A percentile compares a stretch with the other conserved stretches of the same genome.
Evolutionary conservation across 2,113 vertebrate species (phyloP).

Genomic region (Hippolais icterina): DNA sequence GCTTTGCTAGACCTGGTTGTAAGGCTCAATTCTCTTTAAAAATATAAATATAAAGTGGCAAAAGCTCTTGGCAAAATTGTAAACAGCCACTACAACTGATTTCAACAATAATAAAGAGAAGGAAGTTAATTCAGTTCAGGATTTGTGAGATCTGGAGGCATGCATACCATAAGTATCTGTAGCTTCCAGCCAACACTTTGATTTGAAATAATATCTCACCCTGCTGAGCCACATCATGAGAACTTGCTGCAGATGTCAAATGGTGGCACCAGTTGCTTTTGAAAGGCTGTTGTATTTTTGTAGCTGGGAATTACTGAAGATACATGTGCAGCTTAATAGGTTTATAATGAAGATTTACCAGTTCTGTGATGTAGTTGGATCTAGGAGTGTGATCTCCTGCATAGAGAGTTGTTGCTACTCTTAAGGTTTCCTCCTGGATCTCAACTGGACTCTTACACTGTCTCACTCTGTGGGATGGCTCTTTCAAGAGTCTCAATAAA

Average conservation of each 20-base stretch:
- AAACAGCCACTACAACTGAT: neutral
- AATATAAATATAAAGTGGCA: neutral
- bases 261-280: neutral
- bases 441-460: neutral
- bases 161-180: neutral
- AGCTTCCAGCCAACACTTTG: conserved; percentile 21
- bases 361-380: neutral
- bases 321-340: neutral
- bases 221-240: conserved; percentile 19
- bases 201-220: conserved; percentile 57
- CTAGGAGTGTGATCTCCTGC: neutral
- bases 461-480: neutral
- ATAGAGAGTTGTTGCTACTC: neutral
- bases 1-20: neutral
- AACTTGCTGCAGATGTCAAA: conserved; percentile 26
- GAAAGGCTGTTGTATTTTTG: neutral
- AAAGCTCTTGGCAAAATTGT: neutral
- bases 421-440: neutral
- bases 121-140: neutral
- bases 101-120: neutral
- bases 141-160: neutral
- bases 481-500: conserved; percentile 27
- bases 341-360: conserved; percentile 9
- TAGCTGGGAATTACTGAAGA: neutral
- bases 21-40: neutral